These are phyloP conservation scores for Hippocampus guttulatus DNA, from an alignment of 2,113 vertebrate species.

Conservation along the genomic window DNA sequence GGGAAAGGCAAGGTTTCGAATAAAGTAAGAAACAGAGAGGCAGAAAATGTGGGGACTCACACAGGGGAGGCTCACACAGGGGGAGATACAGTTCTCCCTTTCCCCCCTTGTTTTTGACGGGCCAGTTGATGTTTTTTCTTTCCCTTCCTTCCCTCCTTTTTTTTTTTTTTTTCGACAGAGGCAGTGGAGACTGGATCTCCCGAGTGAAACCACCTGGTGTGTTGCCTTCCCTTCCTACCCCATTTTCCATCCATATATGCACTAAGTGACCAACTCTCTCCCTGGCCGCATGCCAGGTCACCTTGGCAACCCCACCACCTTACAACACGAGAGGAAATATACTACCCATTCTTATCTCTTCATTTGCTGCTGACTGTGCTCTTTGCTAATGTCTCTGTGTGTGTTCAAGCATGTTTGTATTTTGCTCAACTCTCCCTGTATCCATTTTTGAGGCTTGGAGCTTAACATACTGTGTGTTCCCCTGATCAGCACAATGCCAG, in stretches of 20 bases:
- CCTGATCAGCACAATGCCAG: slow-evolving; percentile 37
- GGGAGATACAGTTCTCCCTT: slow-evolving; percentile 60
- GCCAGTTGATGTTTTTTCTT: slow-evolving; percentile 55
- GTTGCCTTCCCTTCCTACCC: slow-evolving; percentile 42
- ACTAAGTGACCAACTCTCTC: slow-evolving; percentile 66
- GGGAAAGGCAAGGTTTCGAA: not conserved
- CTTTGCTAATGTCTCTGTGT: slow-evolving; percentile 43
- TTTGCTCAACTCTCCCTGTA: slow-evolving; percentile 45
- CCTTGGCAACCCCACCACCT: slow-evolving; percentile 62
- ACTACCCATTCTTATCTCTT: slow-evolving; percentile 61
- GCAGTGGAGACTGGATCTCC: slow-evolving; percentile 62
- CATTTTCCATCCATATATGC: slow-evolving; percentile 54
- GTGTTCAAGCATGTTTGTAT: slow-evolving; percentile 26
- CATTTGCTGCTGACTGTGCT: slow-evolving; percentile 57
- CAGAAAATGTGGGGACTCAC: slow-evolving; percentile 37
- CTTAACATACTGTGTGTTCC: slow-evolving; percentile 46
- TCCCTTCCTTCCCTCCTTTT: slow-evolving; percentile 31
- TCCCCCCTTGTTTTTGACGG: slow-evolving; percentile 58
- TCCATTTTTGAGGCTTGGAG: slow-evolving; percentile 44
- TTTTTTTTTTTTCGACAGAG: slow-evolving; percentile 52
- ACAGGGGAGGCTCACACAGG: slow-evolving; percentile 53
- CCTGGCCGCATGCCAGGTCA: slow-evolving; percentile 64
- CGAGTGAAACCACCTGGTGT: slow-evolving; percentile 71
- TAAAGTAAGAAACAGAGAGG: slow-evolving; percentile 9
- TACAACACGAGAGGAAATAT: slow-evolving; percentile 62